phyloP scores from a whole-genome alignment of 2,113 vertebrate genomes.

The Kryptolebias marmoratus region DNA sequence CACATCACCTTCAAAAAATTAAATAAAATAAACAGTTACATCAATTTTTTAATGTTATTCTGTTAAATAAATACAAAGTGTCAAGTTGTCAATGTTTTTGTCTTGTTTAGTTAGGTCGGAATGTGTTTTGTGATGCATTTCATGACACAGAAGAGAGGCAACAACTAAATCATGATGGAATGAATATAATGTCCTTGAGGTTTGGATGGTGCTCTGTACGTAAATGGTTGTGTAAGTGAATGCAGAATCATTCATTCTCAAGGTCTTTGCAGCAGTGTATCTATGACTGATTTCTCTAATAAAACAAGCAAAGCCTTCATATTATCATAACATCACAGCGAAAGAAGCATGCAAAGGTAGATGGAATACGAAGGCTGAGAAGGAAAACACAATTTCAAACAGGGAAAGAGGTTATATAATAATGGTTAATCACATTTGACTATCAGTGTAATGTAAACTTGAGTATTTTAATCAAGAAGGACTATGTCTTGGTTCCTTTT shows the following conservation, averaged over 20 bases:
- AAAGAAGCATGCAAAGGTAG: not conserved
- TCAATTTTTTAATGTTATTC: not conserved
- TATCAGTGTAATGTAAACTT: too few relatives aligned
- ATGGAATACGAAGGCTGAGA: too few relatives aligned
- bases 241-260: conserved; percentile 15
- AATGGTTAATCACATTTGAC: not conserved
- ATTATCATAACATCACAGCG: not conserved
- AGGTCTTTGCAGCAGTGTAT: conserved; percentile 10
- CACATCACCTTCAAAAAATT: not conserved
- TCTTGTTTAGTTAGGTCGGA: not conserved
- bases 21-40: not conserved
- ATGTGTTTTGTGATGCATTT: conserved; percentile 2
- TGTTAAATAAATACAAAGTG: not conserved
- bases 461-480: not conserved
- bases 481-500: too few relatives aligned
- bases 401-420: not conserved
- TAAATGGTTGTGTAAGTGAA: conserved; percentile 5
- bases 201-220: not conserved
- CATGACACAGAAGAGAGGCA: conserved; percentile 4
- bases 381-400: not conserved
- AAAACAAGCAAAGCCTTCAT: not conserved
- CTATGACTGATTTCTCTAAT: conserved; percentile 6
- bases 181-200: conserved; percentile 17
- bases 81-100: not conserved
- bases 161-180: conserved; percentile 9